phyloP scores from a whole-genome alignment of 1,140 invertebrate genomes.

The Penaeus indicus region DNA sequence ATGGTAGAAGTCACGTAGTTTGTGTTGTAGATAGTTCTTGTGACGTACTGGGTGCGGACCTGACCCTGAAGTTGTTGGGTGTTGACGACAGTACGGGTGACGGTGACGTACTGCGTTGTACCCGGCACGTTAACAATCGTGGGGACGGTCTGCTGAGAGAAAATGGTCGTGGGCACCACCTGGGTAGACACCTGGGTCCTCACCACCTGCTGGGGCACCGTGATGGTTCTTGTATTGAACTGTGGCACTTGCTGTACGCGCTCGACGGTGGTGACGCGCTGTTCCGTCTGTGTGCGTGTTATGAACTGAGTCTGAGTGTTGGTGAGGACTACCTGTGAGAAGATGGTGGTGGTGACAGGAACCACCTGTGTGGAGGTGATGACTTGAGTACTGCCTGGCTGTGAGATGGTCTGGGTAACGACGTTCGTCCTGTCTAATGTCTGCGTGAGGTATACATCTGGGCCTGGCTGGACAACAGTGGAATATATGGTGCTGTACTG shows the following conservation, averaged over 20 bases:
- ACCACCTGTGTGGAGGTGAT: conserved; percentile 50
- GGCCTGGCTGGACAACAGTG: conserved; percentile 42
- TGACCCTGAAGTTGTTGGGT: conserved; percentile 41
- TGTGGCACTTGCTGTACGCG: conserved; percentile 23
- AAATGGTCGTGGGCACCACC: conserved; percentile 47
- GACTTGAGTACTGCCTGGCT: conserved; percentile 42
- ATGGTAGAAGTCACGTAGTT: conserved; percentile 49
- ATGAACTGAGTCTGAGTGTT: conserved; percentile 49
- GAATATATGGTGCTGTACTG: conserved; percentile 60
- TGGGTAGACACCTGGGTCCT: conserved; percentile 50
- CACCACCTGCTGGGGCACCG: conserved; percentile 31
- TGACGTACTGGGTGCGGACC: conserved; percentile 21
- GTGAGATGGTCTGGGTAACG: conserved; percentile 41
- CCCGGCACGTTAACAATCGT: conserved; percentile 35
- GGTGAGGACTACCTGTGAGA: conserved; percentile 43
- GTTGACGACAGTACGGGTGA: conserved; percentile 31
- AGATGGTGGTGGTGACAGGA: conserved; percentile 45
- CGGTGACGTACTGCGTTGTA: conserved; percentile 34
- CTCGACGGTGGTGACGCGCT: conserved; percentile 35
- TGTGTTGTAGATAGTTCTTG: conserved; percentile 39
- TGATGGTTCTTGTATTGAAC: conserved; percentile 44
- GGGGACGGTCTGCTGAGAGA: conserved; percentile 35
- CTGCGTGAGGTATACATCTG: conserved; percentile 17
- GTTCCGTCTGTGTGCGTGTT: conserved; percentile 43
- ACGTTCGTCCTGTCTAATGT: conserved; percentile 35